Evolutionary conservation across 2,113 vertebrate genomes (phyloP).

Genomic region (Actinemys pallida): DNA sequence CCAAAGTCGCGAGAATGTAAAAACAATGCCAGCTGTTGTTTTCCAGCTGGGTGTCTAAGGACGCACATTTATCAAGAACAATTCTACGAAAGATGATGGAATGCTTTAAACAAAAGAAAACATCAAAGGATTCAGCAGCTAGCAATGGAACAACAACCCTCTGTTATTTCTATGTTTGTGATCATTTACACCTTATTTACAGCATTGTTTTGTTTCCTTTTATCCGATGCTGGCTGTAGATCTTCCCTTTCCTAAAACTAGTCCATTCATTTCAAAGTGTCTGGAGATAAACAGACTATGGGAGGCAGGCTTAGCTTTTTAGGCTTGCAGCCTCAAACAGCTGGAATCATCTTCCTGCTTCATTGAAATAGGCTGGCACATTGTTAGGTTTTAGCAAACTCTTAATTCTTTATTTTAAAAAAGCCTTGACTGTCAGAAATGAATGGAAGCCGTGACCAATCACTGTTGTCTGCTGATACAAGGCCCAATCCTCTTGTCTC

Average conservation of each 20-base stretch:
- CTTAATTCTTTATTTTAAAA: constrained; percentile 48
- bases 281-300: neutral
- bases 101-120: constrained; percentile 27
- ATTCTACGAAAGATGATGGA: neutral
- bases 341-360: constrained; percentile 51
- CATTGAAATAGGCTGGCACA: neutral
- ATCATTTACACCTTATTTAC: neutral
- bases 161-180: neutral
- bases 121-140: neutral
- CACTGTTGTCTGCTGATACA: neutral
- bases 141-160: neutral
- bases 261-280: neutral
- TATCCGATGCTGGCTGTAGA: neutral
- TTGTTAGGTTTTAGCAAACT: constrained; percentile 12
- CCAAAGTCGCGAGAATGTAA: constrained; percentile 22
- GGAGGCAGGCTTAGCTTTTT: constrained; percentile 8
- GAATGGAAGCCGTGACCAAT: constrained; percentile 10
- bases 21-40: neutral
- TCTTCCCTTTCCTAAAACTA: constrained; percentile 50
- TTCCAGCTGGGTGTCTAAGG: accelerated
- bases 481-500: neutral
- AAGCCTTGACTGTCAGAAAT: constrained; percentile 16
- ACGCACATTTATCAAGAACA: neutral
- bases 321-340: constrained; percentile 39
- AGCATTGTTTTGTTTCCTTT: neutral